These are phyloP conservation scores for Paralinhomoeus sp. DNA, from an alignment of 2,888 invertebrate genomes.

Conservation along the genomic window DNA sequence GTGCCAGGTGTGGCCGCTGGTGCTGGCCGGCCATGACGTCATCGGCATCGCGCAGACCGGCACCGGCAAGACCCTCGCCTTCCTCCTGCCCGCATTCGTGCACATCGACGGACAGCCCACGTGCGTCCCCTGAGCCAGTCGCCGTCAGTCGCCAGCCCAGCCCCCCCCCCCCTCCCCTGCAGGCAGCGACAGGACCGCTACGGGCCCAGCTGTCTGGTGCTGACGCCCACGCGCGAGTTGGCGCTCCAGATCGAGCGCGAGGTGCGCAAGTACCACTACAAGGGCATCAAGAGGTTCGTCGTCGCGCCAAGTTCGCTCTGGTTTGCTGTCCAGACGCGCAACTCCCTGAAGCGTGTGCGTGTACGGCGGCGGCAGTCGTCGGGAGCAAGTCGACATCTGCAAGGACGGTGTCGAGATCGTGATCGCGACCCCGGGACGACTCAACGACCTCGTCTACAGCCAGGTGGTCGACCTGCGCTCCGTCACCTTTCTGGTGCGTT, in stretches of 20 bases:
- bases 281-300: conserved; percentile 37
- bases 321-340: too few species aligned
- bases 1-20: conserved; percentile 77
- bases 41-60: conserved; percentile 90
- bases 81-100: conserved; percentile 67
- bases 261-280: conserved; percentile 63
- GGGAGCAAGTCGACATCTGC: conserved; percentile 50
- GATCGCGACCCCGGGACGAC: conserved; percentile 75
- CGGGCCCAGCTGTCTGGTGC: conserved; percentile 61
- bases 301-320: too few species aligned
- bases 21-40: conserved; percentile 57
- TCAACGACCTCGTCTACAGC: conserved; percentile 61
- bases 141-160: too few species aligned
- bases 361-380: conserved; percentile 66
- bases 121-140: too few species aligned
- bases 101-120: conserved; percentile 61
- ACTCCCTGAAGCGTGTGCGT: conserved; percentile 47
- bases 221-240: conserved; percentile 77
- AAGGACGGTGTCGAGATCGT: conserved; percentile 52
- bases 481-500: conserved; percentile 43
- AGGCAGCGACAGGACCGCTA: conserved; percentile 8
- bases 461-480: conserved; percentile 45
- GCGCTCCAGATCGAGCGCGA: conserved; percentile 78
- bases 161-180: neutral
- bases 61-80: conserved; percentile 58